Conservation (phyloP, 2,888 invertebrate genomes). For the Sesia apiformis region DNA sequence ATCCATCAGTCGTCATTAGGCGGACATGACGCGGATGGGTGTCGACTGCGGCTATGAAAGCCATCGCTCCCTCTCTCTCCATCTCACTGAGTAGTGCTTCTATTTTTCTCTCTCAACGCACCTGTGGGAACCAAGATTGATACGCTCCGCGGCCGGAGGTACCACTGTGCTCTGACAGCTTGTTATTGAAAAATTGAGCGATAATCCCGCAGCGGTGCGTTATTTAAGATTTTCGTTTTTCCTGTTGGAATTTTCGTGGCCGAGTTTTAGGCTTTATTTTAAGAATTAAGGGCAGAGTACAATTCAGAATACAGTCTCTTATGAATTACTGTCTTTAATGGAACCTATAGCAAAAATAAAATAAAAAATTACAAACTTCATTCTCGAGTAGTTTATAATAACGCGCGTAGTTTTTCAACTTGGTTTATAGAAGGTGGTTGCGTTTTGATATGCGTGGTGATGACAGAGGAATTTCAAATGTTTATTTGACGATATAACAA, state of each 20-base stretch:
- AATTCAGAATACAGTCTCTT: not conserved
- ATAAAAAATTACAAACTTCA: too few relatives aligned
- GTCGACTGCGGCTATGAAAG: slow-evolving; percentile 8
- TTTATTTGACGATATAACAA: too few relatives aligned
- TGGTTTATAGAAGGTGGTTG: too few relatives aligned
- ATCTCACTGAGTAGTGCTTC: slow-evolving; percentile 9
- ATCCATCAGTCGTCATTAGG: slow-evolving; percentile 69
- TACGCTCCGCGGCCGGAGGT: slow-evolving; percentile 37
- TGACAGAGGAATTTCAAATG: too few relatives aligned
- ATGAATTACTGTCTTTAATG: too few relatives aligned
- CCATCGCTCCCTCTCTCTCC: slow-evolving; percentile 11
- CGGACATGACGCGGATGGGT: slow-evolving; percentile 34
- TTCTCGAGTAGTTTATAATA: too few relatives aligned
- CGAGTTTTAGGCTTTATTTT: not conserved
- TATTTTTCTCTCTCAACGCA: slow-evolving; percentile 19
- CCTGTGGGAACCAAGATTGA: slow-evolving; percentile 63
- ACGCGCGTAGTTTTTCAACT: too few relatives aligned
- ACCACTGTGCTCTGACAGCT: slow-evolving; percentile 48
- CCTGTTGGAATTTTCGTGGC: not conserved
- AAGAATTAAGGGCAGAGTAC: slow-evolving; percentile 3
- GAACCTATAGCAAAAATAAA: too few relatives aligned
- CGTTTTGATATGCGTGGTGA: too few relatives aligned
- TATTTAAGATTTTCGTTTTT: slow-evolving; percentile 43
- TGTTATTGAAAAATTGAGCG: slow-evolving; percentile 69
- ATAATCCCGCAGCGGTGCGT: slow-evolving; percentile 47